Evolutionary conservation across 2,888 invertebrate genomes (phyloP).

Genomic region (Pandemis cinnamomeana): DNA sequence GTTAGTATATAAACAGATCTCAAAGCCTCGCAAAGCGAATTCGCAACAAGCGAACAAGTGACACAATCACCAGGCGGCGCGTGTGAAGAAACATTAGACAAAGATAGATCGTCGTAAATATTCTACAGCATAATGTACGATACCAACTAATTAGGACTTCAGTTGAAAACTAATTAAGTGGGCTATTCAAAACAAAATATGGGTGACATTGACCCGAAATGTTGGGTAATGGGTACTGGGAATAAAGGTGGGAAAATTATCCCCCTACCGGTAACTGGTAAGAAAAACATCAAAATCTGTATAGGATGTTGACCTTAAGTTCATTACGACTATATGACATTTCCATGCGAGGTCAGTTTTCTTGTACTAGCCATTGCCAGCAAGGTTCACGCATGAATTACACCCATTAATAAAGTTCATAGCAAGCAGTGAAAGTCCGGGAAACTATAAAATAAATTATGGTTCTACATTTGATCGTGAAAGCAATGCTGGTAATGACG

Average conservation of each 20-base stretch:
- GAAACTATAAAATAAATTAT: slow-evolving; percentile 58
- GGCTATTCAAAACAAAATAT: slow-evolving; percentile 26
- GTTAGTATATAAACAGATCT: neutral
- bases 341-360: neutral
- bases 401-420: slow-evolving; percentile 32
- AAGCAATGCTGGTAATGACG: slow-evolving; percentile 60
- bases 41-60: slow-evolving; percentile 35
- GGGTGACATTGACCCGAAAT: slow-evolving; percentile 28
- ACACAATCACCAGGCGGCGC: slow-evolving; percentile 34
- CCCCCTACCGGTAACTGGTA: neutral
- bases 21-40: slow-evolving; percentile 17
- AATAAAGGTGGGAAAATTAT: slow-evolving; percentile 5
- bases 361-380: neutral
- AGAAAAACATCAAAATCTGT: too few relatives aligned
- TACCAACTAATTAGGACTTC: slow-evolving; percentile 33
- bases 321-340: neutral
- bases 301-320: neutral
- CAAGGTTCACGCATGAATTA: slow-evolving; percentile 10
- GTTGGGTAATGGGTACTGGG: neutral
- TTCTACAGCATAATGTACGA: slow-evolving; percentile 18
- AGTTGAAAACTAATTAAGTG: slow-evolving; percentile 10
- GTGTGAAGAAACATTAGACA: slow-evolving; percentile 37
- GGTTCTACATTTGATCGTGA: slow-evolving; percentile 59
- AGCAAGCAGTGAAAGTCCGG: slow-evolving; percentile 62
- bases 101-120: slow-evolving; percentile 33